Evolutionary conservation across 2,113 vertebrate species (phyloP).

Genomic region (Myrmecobius fasciatus): DNA sequence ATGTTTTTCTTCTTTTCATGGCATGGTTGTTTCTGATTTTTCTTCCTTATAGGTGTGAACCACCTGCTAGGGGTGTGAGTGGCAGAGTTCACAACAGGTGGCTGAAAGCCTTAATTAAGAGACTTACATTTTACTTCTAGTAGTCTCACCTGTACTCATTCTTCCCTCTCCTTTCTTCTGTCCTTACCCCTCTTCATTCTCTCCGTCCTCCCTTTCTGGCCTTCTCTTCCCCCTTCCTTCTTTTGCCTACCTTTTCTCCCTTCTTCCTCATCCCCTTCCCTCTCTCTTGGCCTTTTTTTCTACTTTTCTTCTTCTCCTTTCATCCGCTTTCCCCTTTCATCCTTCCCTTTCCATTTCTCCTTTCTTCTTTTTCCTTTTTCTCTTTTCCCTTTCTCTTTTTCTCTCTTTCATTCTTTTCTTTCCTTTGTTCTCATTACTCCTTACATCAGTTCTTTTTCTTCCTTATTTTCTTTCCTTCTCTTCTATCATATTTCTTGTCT

Average conservation of each 20-base stretch:
- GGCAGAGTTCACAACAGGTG: conserved; percentile 49
- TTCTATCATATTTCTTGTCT: too few species aligned
- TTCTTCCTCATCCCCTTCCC: too few species aligned
- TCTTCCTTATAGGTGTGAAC: conserved; percentile 32
- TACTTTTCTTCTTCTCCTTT: too few species aligned
- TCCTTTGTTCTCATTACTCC: too few species aligned
- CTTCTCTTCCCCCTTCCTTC: too few species aligned
- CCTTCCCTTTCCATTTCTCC: neutral
- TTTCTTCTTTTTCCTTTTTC: fast-evolving
- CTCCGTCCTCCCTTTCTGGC: too few species aligned
- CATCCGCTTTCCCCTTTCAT: neutral
- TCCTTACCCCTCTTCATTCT: neutral
- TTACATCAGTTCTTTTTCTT: too few species aligned
- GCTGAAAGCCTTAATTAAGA: conserved; percentile 41
- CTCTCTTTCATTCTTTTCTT: too few species aligned
- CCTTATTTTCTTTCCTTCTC: too few species aligned
- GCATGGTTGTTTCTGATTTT: neutral
- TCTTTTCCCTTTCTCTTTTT: neutral
- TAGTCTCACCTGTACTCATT: neutral
- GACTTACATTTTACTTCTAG: neutral
- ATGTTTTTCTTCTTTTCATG: neutral
- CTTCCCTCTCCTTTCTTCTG: neutral
- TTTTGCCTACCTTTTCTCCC: too few species aligned
- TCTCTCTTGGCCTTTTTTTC: too few species aligned
- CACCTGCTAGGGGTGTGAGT: conserved; percentile 56